Evolutionary conservation across 2,888 invertebrate genomes (phyloP).

Genomic region (Acanthosepion lycidas): DNA sequence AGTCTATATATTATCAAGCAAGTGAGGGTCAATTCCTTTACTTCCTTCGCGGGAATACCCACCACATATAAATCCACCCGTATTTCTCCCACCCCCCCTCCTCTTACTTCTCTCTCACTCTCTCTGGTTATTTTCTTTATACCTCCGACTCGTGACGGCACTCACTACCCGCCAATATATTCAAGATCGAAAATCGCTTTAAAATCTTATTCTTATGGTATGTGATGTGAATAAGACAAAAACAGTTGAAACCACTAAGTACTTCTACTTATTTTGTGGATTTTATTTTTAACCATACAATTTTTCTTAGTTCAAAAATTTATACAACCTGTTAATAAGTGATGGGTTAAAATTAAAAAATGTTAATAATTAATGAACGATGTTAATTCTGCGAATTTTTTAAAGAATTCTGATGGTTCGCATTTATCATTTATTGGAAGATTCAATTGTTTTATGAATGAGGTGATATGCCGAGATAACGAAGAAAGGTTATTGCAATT

Average conservation of each 20-base stretch:
- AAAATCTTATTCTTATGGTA: neutral
- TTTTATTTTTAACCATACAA: neutral
- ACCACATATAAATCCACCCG: neutral
- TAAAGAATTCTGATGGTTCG: neutral
- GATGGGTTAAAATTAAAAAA: neutral
- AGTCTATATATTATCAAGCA: too few relatives aligned
- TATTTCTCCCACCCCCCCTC: neutral
- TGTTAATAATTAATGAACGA: neutral
- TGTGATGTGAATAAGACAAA: neutral
- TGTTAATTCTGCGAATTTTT: neutral
- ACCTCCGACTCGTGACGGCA: neutral
- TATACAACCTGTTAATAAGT: slow-evolving; percentile 33
- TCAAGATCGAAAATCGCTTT: neutral
- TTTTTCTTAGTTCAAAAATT: neutral
- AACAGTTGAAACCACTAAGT: too few relatives aligned
- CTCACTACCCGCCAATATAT: neutral
- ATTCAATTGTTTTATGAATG: neutral
- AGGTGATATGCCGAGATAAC: neutral
- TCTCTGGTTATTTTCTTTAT: neutral
- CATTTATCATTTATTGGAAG: neutral
- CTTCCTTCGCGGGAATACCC: neutral
- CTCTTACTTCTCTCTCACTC: neutral
- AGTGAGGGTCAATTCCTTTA: neutral
- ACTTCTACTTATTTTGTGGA: neutral
- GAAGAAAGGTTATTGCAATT: neutral